phyloP scores from a whole-genome alignment of 2,797 vertebrate genomes.

The Poliocrania exsul region DNA sequence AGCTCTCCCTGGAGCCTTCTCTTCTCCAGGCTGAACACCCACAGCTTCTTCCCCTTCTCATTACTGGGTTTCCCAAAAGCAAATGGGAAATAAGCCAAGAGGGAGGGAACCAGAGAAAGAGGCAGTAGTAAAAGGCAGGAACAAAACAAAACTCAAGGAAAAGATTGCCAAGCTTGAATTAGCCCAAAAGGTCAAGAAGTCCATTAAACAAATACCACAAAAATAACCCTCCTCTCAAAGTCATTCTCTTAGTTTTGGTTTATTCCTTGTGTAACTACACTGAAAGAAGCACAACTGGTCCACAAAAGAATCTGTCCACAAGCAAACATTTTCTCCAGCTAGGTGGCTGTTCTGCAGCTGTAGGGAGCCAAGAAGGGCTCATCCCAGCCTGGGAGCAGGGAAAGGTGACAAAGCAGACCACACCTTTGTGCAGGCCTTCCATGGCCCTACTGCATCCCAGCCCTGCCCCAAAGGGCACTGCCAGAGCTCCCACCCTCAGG shows the following conservation, averaged over 20 bases:
- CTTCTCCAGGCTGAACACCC: neutral
- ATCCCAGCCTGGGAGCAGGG: rapidly evolving
- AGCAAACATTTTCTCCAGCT: neutral
- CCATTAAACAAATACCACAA: neutral
- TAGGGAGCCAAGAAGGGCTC: neutral
- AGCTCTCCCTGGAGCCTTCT: neutral
- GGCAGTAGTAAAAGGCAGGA: neutral
- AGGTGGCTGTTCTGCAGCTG: neutral
- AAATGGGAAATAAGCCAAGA: neutral
- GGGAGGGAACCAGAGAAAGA: neutral
- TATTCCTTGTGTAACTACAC: neutral
- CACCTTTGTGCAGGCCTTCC: rapidly evolving
- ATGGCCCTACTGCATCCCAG: rapidly evolving
- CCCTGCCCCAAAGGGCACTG: neutral
- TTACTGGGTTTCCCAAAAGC: neutral
- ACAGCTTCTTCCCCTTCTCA: neutral
- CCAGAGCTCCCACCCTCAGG: neutral
- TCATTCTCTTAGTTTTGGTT: neutral
- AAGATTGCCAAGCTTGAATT: neutral
- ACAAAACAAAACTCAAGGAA: neutral
- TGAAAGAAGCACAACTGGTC: neutral
- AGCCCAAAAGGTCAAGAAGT: neutral
- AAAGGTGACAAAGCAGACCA: neutral
- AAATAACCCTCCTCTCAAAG: neutral
- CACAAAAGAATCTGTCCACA: neutral